A percentile compares a stretch with the other conserved stretches of the same genome.
These are phyloP conservation scores for Pyrrhosoma nymphula DNA, from an alignment of 2,888 invertebrate genomes.

Conservation along the genomic window DNA sequence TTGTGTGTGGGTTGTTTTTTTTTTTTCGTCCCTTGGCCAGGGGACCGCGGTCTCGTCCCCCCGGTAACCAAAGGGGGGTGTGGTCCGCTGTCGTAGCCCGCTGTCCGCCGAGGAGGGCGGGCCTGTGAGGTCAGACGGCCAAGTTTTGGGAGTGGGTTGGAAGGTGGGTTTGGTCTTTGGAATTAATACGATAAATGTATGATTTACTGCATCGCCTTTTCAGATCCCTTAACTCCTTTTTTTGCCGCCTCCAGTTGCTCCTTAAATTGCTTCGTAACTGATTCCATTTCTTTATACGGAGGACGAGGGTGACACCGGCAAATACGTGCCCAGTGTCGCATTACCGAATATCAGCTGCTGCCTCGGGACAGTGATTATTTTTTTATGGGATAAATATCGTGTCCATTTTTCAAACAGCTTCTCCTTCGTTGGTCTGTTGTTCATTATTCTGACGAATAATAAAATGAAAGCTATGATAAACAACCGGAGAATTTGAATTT, in stretches of 20 bases:
- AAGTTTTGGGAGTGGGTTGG: neutral
- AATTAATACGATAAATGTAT: conserved; percentile 64
- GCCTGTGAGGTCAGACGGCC: neutral
- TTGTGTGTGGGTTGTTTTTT: neutral
- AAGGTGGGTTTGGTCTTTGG: neutral
- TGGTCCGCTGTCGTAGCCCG: neutral
- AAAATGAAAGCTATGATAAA: neutral
- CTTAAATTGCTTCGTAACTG: conserved; percentile 35
- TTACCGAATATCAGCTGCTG: conserved; percentile 27
- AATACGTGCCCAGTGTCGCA: conserved; percentile 39
- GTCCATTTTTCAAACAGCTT: neutral
- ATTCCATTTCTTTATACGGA: neutral
- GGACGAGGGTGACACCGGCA: neutral
- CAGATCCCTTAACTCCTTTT: neutral
- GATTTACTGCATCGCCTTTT: conserved; percentile 61
- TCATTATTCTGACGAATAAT: neutral
- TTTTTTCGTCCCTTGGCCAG: neutral
- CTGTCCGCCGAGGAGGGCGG: neutral
- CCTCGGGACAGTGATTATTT: neutral
- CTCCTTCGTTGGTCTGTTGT: neutral
- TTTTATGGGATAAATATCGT: neutral
- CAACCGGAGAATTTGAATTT: too few species aligned
- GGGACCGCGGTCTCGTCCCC: neutral
- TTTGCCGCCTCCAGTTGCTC: neutral
- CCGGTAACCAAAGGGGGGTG: neutral